Percentiles rank a stretch among this genome's conserved stretches.
Conservation (phyloP, 1,140 invertebrate species). For the Phthorimaea operculella region DNA sequence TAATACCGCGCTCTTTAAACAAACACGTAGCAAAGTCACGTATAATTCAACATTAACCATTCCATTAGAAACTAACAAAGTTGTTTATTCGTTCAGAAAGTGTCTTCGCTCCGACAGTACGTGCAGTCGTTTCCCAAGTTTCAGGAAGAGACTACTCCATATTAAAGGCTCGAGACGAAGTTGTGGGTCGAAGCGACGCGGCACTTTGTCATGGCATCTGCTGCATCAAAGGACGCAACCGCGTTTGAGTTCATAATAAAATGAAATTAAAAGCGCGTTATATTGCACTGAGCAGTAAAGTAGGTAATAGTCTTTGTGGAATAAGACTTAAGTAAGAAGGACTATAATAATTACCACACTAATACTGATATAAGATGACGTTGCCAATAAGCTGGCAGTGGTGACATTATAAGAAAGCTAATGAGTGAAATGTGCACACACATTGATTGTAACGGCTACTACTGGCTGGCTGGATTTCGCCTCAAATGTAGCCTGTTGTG, state of each 20-base stretch:
- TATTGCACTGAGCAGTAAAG: background rate
- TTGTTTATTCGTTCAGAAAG: conserved; percentile 35
- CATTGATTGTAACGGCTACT: conserved; percentile 23
- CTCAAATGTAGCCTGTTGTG: conserved; percentile 12
- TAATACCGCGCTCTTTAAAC: background rate
- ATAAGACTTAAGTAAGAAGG: conserved; percentile 21
- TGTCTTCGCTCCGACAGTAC: conserved; percentile 26
- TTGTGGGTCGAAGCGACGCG: conserved; percentile 23
- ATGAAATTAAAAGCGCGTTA: conserved; percentile 15
- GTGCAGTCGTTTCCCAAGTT: conserved; percentile 32
- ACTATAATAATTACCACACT: conserved; percentile 23
- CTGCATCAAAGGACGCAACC: conserved; percentile 23
- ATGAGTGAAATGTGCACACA: conserved; percentile 23
- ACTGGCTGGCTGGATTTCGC: conserved; percentile 15
- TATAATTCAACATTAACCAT: conserved; percentile 23
- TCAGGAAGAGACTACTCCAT: conserved; percentile 32
- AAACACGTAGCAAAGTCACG: conserved; percentile 11
- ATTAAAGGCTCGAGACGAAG: conserved; percentile 35
- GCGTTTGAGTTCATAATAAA: conserved; percentile 23
- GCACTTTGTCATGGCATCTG: conserved; percentile 33
- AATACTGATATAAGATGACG: conserved; percentile 29
- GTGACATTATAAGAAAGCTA: conserved; percentile 28
- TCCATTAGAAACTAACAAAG: conserved; percentile 32
- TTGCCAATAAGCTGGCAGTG: conserved; percentile 28
- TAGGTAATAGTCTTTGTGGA: background rate